Evolutionary conservation across 2,113 vertebrate species (phyloP).

Genomic region (Mustela nigripes): DNA sequence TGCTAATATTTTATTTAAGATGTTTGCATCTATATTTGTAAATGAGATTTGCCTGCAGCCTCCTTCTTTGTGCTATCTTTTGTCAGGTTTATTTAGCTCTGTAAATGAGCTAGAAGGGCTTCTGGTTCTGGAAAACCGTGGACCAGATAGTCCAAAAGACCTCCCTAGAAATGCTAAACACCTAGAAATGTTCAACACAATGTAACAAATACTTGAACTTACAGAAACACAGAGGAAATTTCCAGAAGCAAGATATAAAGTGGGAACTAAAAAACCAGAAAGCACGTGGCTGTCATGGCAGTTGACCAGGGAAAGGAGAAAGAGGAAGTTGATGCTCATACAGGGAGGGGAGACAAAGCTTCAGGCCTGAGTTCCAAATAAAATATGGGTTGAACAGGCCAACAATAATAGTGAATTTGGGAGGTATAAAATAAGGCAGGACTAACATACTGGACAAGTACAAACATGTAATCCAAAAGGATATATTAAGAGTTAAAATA

Average conservation of each 20-base stretch:
- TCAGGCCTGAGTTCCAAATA: background rate
- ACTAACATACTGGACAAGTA: background rate
- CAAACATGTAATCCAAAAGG: background rate
- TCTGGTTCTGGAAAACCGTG: conserved; percentile 27
- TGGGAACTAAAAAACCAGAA: background rate
- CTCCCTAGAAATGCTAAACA: background rate
- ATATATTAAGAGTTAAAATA: background rate
- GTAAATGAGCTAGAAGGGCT: conserved; percentile 56
- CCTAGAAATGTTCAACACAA: background rate
- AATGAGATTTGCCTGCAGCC: conserved; percentile 77
- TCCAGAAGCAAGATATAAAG: background rate
- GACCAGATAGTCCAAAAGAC: conserved; percentile 10
- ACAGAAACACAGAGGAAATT: background rate
- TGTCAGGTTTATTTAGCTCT: conserved; percentile 72
- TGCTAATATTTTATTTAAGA: conserved; percentile 85
- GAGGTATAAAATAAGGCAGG: background rate
- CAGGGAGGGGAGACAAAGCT: background rate
- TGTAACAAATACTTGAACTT: background rate
- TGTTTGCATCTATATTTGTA: conserved; percentile 79
- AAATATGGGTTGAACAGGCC: background rate
- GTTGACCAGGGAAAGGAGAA: background rate
- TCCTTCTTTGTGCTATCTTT: conserved; percentile 38
- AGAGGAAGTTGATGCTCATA: accelerated
- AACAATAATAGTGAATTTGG: background rate
- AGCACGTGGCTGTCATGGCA: background rate